Conservation (phyloP, 2,797 vertebrate genomes). For the Triplophysa yarkandensis region DNA sequence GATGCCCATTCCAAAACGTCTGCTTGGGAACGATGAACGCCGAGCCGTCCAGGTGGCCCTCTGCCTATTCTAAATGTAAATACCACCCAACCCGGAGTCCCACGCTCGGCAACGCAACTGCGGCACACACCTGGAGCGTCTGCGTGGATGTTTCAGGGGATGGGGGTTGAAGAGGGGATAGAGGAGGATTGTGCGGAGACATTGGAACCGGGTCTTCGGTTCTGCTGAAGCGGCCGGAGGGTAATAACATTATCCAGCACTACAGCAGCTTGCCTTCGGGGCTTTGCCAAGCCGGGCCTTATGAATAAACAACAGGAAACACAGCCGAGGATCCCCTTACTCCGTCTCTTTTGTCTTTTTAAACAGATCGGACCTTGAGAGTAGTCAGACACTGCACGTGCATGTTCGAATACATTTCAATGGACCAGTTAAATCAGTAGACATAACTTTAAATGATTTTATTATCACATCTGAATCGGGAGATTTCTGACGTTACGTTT, state of each 20-base stretch:
- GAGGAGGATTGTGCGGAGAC: slow-evolving; percentile 54
- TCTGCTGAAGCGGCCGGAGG: slow-evolving; percentile 71
- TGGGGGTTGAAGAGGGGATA: slow-evolving; percentile 39
- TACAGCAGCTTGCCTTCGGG: slow-evolving; percentile 74
- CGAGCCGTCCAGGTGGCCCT: slow-evolving; percentile 18
- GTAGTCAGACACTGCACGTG: slow-evolving; percentile 27
- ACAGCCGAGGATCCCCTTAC: slow-evolving; percentile 73
- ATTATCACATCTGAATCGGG: neutral
- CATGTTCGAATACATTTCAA: too few species aligned
- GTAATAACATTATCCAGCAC: slow-evolving; percentile 77
- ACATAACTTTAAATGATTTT: neutral
- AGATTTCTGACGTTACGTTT: slow-evolving; percentile 3
- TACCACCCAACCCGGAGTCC: slow-evolving; percentile 26
- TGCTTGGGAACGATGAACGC: slow-evolving; percentile 11
- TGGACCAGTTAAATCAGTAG: neutral
- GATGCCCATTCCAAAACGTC: neutral
- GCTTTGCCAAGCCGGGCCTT: slow-evolving; percentile 73
- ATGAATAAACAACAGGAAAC: slow-evolving; percentile 80
- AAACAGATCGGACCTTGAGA: slow-evolving; percentile 41
- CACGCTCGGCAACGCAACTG: slow-evolving; percentile 36
- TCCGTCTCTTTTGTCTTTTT: slow-evolving; percentile 72
- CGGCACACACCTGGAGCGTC: slow-evolving; percentile 59
- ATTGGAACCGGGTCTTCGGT: slow-evolving; percentile 66
- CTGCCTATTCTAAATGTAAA: slow-evolving; percentile 46
- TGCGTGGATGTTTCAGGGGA: neutral